Base-by-base conservation (phyloP, 1,140 invertebrate genomes). In the Apocrypta bakeri region DNA sequence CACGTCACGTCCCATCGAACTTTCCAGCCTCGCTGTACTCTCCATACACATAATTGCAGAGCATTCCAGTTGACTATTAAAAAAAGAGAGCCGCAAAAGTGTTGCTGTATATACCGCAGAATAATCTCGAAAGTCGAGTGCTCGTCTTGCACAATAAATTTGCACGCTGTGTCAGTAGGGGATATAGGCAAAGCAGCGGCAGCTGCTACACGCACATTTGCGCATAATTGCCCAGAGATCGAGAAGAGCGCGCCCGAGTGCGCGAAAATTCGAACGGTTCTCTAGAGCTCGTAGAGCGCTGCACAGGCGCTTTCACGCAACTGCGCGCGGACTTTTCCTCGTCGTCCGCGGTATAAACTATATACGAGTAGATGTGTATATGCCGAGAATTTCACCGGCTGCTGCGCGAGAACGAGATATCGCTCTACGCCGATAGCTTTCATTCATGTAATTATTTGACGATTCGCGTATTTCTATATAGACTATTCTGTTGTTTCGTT, bases 371-470 rank as follows among this genome's bases (percentile, higher is more conserved):
- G 7, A 66, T 66, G 33, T 75, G 48, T 40, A n/a, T 56, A 42
- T 6, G 73, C 1, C 8, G n/a, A 64, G 31, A 24, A 63, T 78
- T 78, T 68, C 75, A 68, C 75, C 24, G 42, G 14, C 73, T 61
- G 42, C 6, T n/a, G 73, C 21, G n/a, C n/a, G 12, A 0, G 63
- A 40, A 66, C 21, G 21, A 33, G 31, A 68, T 63, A 78, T 78
- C 24, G 33, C 42, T 40, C 17, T 11, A 1, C 11, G 72, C 1
- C 73, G 73, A 76, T 76, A 63, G 48, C 73, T 76, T 76, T 76
- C 73, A 63, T 71, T 79, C 27, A 79, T 79, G 31, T 56, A 79
- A 79, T 79, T 79, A 79, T 69, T 79, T 69, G 40, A 68, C 37
- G 64, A 64, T 24, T 9, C 11, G 27, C 33, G 31, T 37, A 31